phyloP scores from a whole-genome alignment of 2,113 vertebrate genomes.

The Natator depressus region DNA sequence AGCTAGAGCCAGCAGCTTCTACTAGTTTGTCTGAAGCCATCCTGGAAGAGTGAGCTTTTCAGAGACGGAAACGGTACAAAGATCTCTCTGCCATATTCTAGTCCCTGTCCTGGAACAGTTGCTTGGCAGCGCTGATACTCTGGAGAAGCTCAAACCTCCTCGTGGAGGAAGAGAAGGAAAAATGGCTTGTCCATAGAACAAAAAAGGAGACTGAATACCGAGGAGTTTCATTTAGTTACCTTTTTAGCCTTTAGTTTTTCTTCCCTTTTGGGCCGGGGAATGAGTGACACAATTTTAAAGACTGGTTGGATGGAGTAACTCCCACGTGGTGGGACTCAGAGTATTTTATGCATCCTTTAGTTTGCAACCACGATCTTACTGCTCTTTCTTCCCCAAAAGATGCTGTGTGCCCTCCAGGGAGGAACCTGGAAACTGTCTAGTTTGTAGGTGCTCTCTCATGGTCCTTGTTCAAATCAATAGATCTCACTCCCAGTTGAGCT shows the following conservation, averaged over 20 bases:
- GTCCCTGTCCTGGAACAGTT: constrained; percentile 50
- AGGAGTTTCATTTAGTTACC: accelerated
- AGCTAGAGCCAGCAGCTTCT: constrained; percentile 67
- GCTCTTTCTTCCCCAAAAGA: background rate
- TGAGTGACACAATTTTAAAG: background rate
- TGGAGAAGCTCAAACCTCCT: constrained; percentile 13
- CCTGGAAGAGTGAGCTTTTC: constrained; percentile 45
- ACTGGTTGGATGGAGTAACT: background rate
- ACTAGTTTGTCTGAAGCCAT: constrained; percentile 42
- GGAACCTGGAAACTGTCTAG: background rate
- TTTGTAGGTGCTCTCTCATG: background rate
- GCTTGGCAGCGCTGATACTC: background rate
- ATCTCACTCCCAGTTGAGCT: background rate
- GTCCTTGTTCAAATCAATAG: background rate
- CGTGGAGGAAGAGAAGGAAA: background rate
- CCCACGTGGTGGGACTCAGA: accelerated
- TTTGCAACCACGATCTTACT: background rate
- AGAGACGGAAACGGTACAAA: background rate
- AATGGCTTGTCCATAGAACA: background rate
- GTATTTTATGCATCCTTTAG: background rate
- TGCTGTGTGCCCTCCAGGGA: background rate
- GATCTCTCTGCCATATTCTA: background rate
- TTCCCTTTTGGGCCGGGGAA: background rate
- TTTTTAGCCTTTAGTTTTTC: constrained; percentile 22
- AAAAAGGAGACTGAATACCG: background rate